phyloP scores from a whole-genome alignment of 92 coral and sea anemone genomes.

The Muricea muricata region DNA sequence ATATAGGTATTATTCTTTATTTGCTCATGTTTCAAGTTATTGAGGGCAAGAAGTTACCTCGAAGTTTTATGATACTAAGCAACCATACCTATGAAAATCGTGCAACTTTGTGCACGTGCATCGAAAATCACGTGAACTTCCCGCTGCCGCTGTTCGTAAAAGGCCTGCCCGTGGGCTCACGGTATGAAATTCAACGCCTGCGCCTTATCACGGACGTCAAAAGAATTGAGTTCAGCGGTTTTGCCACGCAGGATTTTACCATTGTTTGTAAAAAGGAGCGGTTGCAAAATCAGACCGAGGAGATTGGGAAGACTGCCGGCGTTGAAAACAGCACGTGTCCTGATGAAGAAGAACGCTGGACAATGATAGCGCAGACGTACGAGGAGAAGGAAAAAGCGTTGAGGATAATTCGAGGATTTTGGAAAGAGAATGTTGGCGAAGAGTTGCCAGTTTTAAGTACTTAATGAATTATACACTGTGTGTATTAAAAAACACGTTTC shows the following conservation, averaged over 20 bases:
- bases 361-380: constrained; percentile 88
- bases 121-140: constrained; percentile 93
- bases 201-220: constrained; percentile 84
- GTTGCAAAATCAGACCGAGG: background rate
- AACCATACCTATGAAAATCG: no score
- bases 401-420: constrained; percentile 82
- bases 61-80: constrained; percentile 86
- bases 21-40: constrained; percentile 80
- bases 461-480: background rate
- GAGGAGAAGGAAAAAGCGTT: constrained; percentile 97
- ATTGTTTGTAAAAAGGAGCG: constrained; percentile 75
- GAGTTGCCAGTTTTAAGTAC: constrained; percentile 77
- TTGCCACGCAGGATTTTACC: constrained; percentile 87
- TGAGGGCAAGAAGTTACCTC: constrained; percentile 75
- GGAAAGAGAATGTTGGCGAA: constrained; percentile 86
- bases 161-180: constrained; percentile 93
- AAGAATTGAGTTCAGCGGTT: constrained; percentile 95
- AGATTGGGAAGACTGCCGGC: background rate
- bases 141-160: constrained; percentile 96
- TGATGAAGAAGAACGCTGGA: constrained; percentile 74
- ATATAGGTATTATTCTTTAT: constrained; percentile 80
- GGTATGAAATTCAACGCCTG: constrained; percentile 82
- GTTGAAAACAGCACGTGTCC: constrained; percentile 14
- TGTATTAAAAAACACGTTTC: no score
- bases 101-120: constrained; percentile 83